Base-by-base conservation (phyloP, 2,113 vertebrate genomes). In the Sminthopsis crassicaudata region DNA sequence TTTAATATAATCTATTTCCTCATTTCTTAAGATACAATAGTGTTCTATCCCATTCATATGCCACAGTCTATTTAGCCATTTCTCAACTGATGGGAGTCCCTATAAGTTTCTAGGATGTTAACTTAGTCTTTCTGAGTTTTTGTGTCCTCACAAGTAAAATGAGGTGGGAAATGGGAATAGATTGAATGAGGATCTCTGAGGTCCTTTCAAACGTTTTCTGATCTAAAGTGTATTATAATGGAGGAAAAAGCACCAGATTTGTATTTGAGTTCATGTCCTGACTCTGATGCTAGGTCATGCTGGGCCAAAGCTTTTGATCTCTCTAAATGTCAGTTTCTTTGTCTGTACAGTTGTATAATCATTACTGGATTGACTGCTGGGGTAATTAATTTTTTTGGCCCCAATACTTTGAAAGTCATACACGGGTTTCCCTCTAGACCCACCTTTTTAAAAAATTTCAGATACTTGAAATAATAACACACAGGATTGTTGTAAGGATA, bases 301-400 rank as follows among this genome's bases (percentile, higher is more conserved):
- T 91, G 27, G 54, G 19, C 27, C 24, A 90, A 90, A 51, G 54
- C 46, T 53, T 76, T n/a, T 60, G 7, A 26, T 57, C 53, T 94
- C 89, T 53, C 50, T 95, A 92, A 96, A 50, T 22, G 42, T 94
- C 52, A 24, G 50, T 1, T 88, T 55, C 94, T 88, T 96, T n/a
- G 23, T 93, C 36, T 92, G 93, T n/a, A 27, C 26, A 92, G 88
- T 55, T 6, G 24, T 84, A 51, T 84, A 42, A n/a, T 84, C n/a
- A 42, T 84, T 14, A 22, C n/a, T 42, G 67, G 36, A 22, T 42
- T 42, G 36, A 76, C 67, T 76, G 67, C 67, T 76, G 36, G 16
- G 3, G n/a, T 84, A 8, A 42, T 84, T 6, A 42, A 84, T 8
- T 84, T 42, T 42, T 84, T 42, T 42, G 67, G n/a, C 19, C n/a